A percentile compares a stretch with the other conserved stretches of the same genome.
Conservation (phyloP, 1,140 invertebrate genomes). For the Megalonaias nervosa region DNA sequence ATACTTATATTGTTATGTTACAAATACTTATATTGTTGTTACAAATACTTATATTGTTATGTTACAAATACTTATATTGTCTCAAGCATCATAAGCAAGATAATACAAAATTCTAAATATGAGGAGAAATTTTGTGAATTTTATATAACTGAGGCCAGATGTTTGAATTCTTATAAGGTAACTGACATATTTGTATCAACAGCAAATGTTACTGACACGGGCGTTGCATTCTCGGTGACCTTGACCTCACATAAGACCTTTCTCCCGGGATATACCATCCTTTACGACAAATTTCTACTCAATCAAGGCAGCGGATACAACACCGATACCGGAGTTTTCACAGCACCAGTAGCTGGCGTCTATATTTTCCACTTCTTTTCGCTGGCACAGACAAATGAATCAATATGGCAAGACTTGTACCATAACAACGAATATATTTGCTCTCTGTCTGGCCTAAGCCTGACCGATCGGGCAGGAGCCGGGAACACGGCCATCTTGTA, state of each 20-base stretch:
- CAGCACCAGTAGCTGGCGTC: constrained; percentile 5
- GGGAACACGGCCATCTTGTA: constrained; percentile 20
- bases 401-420: constrained; percentile 8
- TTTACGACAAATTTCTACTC: constrained; percentile 12
- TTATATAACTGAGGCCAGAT: no score
- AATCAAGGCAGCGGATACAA: constrained; percentile 13
- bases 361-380: constrained; percentile 27
- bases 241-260: constrained; percentile 16
- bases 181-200: no score
- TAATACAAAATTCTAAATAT: no score
- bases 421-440: constrained; percentile 18
- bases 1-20: no score
- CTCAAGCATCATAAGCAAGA: no score
- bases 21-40: no score
- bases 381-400: background rate
- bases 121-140: no score
- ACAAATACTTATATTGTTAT: no score
- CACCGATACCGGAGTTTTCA: constrained; percentile 9
- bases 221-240: constrained; percentile 12
- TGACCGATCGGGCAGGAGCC: constrained; percentile 13
- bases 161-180: no score
- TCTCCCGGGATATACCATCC: background rate
- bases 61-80: no score
- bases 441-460: constrained; percentile 3
- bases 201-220: no score